Base-by-base conservation (phyloP, 2,113 vertebrate genomes). In the Ardeotis arabs region DNA sequence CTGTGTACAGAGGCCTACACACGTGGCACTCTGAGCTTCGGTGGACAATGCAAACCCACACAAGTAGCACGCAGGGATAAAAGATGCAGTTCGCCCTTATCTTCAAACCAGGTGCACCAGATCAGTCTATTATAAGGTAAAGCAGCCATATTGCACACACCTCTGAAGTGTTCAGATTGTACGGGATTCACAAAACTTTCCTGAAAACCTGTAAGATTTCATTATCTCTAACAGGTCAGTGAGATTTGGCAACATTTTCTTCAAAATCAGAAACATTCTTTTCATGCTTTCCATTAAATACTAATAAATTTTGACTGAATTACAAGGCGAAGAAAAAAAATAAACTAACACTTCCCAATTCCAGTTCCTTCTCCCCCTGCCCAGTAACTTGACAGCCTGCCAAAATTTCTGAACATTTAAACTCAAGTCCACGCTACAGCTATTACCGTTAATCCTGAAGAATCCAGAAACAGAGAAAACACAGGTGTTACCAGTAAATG, bases 211-310 rank as follows among this genome's bases (percentile, higher is more conserved):
- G 41, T 16, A 66, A 49, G 89, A 66, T 20, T 76, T 76, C 84
- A 66, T 91, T 83, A 76, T 74, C 85, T 77, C 45, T 52, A 87
- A 50, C 22, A 73, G 75, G 78, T 85, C 70, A 79, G 45, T 4
- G 11, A 62, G 72, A 73, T 56, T 62, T 49, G 37, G 59, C 63
- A 93, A 35, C 63, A 59, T 41, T 73, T 92, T 88, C 73, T 13
- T 92, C 68, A 45, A 76, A 83, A 72, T 86, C 94, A 93, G 60
- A 90, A 91, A 86, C 64, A 33, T 84, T 90, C 66, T 79, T 55
- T 91, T 76, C 24, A 28, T 35, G 55, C 37, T 78, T 91, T 82
- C 74, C 91, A 73, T 90, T 82, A 82, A 91, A 88, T 28, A 29
- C 31, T 77, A 45, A 63, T 80, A 58, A 87, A 79, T 91, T 96